Evolutionary conservation across 2,888 invertebrate genomes (phyloP), one percentile per base, ranked within the genome.

Genomic region (Eremobia ochroleuca): DNA sequence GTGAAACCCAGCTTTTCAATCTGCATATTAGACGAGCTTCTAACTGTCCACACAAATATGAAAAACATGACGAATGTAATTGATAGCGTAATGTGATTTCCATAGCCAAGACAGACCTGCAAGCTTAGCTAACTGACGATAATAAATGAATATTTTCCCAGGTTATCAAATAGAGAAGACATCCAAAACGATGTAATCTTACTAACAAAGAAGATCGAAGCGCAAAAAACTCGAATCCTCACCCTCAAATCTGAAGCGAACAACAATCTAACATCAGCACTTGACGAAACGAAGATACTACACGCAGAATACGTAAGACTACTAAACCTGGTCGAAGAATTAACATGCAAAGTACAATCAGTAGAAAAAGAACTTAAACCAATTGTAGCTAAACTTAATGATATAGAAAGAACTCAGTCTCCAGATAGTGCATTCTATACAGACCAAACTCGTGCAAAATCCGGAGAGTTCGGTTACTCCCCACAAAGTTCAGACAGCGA

Each of bases 141-240:
- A 49, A 25, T 25, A 25, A 25, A 49, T 49, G 25, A 0, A 49
- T 49, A 25, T 49, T 49, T 75, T 84, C 72, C 91, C 93, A 97
- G 97, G 94, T 97, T 99, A 90, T 98, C 99, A 2, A 98, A 98
- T 86, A 97, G 98, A 82, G 99, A 98, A 95, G 99, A 99, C 92
- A 93, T 99, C 9, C 98, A 98, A 91, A 97, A 98, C 90, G 98
- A 98, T 89, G 97, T 98, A 75, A 96, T 97, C n/a, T 97, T 97
- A 40, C 95, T 98, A 37, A 95, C 97, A 0, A 97, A 97, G 87
- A 97, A 97, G 91, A 98, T 98, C 11, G 98, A 98, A 79, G 96
- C 97, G 18, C 97, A 98, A 90, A 97, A 97, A 91, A 95, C 96
- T 13, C 97, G 98, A 88, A 97, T 98, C 85, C 96, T 97, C 73